Conservation (phyloP, 2,888 invertebrate species). For the Hecatera dysodea region DNA sequence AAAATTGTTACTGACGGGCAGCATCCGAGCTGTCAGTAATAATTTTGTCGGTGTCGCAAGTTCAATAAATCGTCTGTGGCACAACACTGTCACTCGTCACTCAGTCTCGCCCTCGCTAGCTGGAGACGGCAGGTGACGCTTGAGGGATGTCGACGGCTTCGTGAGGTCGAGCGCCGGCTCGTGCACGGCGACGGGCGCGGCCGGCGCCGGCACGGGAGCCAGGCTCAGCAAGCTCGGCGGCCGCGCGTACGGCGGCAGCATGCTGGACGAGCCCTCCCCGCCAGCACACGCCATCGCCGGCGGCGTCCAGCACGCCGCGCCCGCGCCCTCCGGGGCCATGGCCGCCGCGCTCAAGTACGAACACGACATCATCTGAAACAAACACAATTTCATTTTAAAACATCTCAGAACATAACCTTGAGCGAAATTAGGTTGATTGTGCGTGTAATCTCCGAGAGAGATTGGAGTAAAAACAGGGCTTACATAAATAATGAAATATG, state of each 20-base stretch:
- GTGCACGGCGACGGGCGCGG: constrained; percentile 54
- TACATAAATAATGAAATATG: constrained; percentile 91
- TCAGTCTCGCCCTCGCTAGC: constrained; percentile 77
- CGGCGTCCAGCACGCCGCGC: constrained; percentile 85
- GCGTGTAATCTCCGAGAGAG: constrained; percentile 81
- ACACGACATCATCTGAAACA: constrained; percentile 90
- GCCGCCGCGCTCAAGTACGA: constrained; percentile 86
- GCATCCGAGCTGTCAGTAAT: constrained; percentile 71
- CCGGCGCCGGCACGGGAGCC: constrained; percentile 45
- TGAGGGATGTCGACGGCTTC: constrained; percentile 75
- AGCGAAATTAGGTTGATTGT: constrained; percentile 79
- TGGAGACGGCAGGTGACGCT: constrained; percentile 69
- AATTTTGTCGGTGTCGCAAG: constrained; percentile 73
- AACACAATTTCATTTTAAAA: constrained; percentile 65
- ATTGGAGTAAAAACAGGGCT: constrained; percentile 86
- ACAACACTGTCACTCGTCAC: constrained; percentile 89
- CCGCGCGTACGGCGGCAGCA: constrained; percentile 65
- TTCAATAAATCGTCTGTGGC: constrained; percentile 80
- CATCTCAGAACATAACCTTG: constrained; percentile 57
- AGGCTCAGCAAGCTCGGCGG: constrained; percentile 59
- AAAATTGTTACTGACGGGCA: constrained; percentile 77
- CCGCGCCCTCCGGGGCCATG: constrained; percentile 76
- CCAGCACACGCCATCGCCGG: constrained; percentile 71
- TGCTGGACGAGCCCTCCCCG: constrained; percentile 62
- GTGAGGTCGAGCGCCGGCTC: constrained; percentile 85